Conservation (phyloP, 2,113 vertebrate species). For the Triplophysa siluroides region DNA sequence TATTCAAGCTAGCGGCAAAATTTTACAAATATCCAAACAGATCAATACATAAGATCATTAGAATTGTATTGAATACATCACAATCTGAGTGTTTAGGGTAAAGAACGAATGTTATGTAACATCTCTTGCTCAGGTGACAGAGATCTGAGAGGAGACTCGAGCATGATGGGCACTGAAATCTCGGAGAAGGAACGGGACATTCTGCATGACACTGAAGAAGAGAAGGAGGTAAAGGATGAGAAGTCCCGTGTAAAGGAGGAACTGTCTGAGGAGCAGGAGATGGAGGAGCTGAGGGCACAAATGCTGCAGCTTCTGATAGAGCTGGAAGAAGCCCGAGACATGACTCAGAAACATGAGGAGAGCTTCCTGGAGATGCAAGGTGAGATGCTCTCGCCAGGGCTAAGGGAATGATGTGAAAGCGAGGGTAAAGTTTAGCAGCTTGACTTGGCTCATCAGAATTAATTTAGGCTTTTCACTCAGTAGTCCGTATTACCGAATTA, state of each 20-base stretch:
- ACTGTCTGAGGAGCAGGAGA: slow-evolving; percentile 78
- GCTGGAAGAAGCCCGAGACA: slow-evolving; percentile 81
- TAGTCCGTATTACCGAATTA: no score
- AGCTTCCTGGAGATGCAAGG: slow-evolving; percentile 85
- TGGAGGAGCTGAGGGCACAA: slow-evolving; percentile 83
- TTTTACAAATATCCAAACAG: no score
- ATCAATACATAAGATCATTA: no score
- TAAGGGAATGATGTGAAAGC: no score
- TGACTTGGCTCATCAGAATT: no score
- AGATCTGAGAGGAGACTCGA: slow-evolving; percentile 70
- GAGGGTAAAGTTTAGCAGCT: no score
- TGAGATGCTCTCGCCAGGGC: slow-evolving; percentile 57
- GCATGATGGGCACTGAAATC: slow-evolving; percentile 67
- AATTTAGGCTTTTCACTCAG: no score
- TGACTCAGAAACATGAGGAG: slow-evolving; percentile 82
- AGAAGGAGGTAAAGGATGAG: slow-evolving; percentile 57
- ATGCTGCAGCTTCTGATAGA: slow-evolving; percentile 84
- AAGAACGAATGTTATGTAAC: no score
- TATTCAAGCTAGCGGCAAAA: no score
- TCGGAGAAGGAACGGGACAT: slow-evolving; percentile 76
- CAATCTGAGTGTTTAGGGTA: no score
- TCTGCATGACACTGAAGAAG: slow-evolving; percentile 67
- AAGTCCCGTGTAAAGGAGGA: slow-evolving; percentile 63
- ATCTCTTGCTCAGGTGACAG: slow-evolving; percentile 62
- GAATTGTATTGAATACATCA: no score